Evolutionary conservation across 2,797 vertebrate genomes (phyloP), one percentile per base, ranked within the genome.

Genomic region (Microctenopoma stevenorrisi): DNA sequence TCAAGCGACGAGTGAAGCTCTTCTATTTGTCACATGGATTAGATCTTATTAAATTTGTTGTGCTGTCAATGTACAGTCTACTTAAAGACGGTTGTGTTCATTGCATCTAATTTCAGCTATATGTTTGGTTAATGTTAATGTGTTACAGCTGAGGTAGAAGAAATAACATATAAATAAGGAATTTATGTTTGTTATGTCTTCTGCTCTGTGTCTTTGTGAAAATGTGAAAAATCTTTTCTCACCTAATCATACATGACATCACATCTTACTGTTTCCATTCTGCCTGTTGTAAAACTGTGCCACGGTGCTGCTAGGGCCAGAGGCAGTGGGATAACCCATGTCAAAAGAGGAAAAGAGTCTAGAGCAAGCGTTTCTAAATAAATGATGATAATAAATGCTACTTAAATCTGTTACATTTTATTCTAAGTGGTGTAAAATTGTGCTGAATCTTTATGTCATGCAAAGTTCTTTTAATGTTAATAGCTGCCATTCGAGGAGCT

Each of bases 271-370:
- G 44, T 65, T 49, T 35, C 11, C 28, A 25, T 59, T 58, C 46
- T 59, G 40, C 50, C 22, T 30, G 28, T 30, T 30, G 28, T 30
- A 30, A 30, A 30, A 30, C 28, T 30, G 28, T 3, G 28, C 28
- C 28, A 30, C 5, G 28, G 28, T 30, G 28, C 60, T 26, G 35
- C 46, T 15, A 26, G 16, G 6, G 9, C 64, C 14, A 16, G n/a
- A 61, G 73, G 72, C 58, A 38, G 22, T 46, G 47, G 26, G 72
- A 67, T 66, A 59, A 56, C 53, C 68, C 55, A 43, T 57, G 54
- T 57, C 68, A 62, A 59, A n/a, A 30, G 40, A 14, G 40, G n/a
- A 12, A 14, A 60, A 28, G 26, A 49, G 48, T 62, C 40, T 18
- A 16, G 14, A 52, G 35, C 10, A 12, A 56, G 40, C 63, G 13